Percentiles rank a stretch among this genome's conserved stretches.
Evolutionary conservation across 30 jellyfish, hydroid and myxozoan genomes (phyloP).

Genomic region (Mastigias papua): DNA sequence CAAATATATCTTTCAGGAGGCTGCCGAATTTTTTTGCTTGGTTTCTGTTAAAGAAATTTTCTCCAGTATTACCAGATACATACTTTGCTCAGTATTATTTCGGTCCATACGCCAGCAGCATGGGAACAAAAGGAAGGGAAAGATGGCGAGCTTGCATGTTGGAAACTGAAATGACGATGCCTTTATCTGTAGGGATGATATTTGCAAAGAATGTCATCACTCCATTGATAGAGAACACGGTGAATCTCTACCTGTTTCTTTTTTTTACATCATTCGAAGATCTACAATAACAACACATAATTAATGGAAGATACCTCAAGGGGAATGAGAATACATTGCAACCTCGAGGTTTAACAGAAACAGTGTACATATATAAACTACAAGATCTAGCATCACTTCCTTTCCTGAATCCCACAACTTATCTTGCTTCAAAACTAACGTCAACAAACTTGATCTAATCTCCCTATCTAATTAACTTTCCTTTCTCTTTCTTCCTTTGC

Average conservation of each 20-base stretch:
- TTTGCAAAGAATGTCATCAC: conserved; percentile 40
- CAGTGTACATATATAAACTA: too few relatives aligned
- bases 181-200: conserved; percentile 69
- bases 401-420: too few relatives aligned
- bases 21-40: conserved; percentile 55
- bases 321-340: too few relatives aligned
- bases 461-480: too few relatives aligned
- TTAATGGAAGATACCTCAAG: too few relatives aligned
- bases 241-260: neutral
- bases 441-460: too few relatives aligned
- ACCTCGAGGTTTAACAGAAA: too few relatives aligned
- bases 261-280: too few relatives aligned
- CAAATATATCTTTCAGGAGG: neutral
- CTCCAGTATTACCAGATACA: conserved; percentile 58
- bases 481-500: too few relatives aligned
- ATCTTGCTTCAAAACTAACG: too few relatives aligned
- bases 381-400: too few relatives aligned
- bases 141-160: conserved; percentile 66
- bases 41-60: conserved; percentile 45
- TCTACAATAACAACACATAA: too few relatives aligned
- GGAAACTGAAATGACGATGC: conserved; percentile 54
- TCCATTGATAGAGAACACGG: conserved; percentile 1
- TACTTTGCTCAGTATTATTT: conserved; percentile 60
- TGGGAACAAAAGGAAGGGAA: conserved; percentile 57
- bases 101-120: neutral